Base-by-base conservation (phyloP, 2,113 vertebrate genomes). In the Osmerus eperlanus region DNA sequence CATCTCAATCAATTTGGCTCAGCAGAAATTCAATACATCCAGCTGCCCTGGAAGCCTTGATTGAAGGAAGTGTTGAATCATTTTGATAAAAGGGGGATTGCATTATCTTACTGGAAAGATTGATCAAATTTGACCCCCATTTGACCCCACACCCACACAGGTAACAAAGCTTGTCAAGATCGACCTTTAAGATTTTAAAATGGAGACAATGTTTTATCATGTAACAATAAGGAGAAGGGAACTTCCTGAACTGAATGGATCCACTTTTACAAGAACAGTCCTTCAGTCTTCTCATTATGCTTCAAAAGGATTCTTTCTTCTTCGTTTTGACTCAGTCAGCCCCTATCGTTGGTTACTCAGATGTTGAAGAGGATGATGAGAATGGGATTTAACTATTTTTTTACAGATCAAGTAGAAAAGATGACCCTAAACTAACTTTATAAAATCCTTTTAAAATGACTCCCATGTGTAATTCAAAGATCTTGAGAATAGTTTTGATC, bases 11-110 rank as follows among this genome's bases (percentile, higher is more conserved):
- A 47, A 47, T 47, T 47, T 47, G 41, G 41, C 41, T 47, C 41
- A 47, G 41, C 41, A 47, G 41, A 47, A 47, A 47, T 9, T 15
- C 23, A 63, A 18, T 25, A 62, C 21, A n/a, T 28, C 77, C 82
- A 84, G 83, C 75, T 85, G 80, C 23, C 23, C 60, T 28, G 23
- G 60, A 16, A 1, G 23, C 60, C 19, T 16, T 62, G 21, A 14
- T 8, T 62, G 21, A 62, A 62, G 23, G 60, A 62, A 23, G 15
- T 15, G 23, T 11, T 29, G 21, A 21, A 29, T 62, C 60, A 28
- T 62, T 28, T 62, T 15, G 60, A 62, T 62, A 25, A 15, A 62
- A 62, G 14, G 15, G 25, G 60, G 41, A 29, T 28, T 15, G 5
- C 25, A 62, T 62, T 29, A 28, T 62, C 25, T 62, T 62, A 29